These are phyloP conservation scores for Bergia puertoricense DNA, from an alignment of 92 coral and sea anemone genomes.

Conservation along the genomic window DNA sequence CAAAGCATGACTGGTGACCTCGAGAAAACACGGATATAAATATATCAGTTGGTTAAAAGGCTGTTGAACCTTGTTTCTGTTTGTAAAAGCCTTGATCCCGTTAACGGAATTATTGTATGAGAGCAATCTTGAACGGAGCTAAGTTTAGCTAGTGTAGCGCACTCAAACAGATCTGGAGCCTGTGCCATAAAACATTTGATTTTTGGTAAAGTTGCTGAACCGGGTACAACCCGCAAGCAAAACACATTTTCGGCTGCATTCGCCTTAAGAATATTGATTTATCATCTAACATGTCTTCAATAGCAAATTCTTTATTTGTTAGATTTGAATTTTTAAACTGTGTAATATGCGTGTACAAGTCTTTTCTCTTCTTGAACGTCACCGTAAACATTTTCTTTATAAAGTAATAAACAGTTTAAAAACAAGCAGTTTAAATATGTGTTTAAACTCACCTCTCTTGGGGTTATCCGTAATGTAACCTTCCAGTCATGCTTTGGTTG, in stretches of 20 bases:
- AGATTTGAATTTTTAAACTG: not conserved
- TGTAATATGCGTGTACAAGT: not conserved
- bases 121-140: not conserved
- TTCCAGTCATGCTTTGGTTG: constrained; percentile 1
- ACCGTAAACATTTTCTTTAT: not conserved
- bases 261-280: not conserved
- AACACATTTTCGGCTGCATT: too few relatives aligned
- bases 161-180: not conserved
- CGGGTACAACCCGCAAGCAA: not conserved
- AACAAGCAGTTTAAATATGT: not conserved
- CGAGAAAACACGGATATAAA: not conserved
- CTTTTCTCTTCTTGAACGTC: not conserved
- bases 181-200: not conserved
- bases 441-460: not conserved
- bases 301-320: not conserved
- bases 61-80: not conserved
- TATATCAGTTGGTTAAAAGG: too few relatives aligned
- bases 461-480: constrained; percentile 12
- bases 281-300: not conserved
- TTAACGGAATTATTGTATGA: not conserved
- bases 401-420: not conserved
- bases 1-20: not conserved
- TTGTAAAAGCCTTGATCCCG: not conserved
- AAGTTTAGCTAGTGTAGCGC: not conserved
- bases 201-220: too few relatives aligned